These are phyloP conservation scores for Sarcophaga bullata DNA, from an alignment of 1,140 invertebrate genomes.

Conservation along the genomic window DNA sequence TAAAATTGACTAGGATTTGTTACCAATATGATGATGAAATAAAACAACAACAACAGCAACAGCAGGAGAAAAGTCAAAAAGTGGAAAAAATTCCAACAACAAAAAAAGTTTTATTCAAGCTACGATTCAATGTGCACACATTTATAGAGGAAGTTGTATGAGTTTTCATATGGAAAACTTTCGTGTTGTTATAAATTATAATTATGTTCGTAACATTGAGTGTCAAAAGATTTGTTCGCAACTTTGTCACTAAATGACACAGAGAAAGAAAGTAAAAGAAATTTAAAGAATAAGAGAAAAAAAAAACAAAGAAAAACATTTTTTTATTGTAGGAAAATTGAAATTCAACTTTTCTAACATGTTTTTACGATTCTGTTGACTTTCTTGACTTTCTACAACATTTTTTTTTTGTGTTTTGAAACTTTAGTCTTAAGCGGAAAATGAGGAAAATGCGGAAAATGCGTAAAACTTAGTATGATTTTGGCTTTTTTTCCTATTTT, in stretches of 20 bases:
- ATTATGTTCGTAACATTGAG: slow-evolving; percentile 36
- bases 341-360: slow-evolving; percentile 14
- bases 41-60: not conserved
- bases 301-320: not conserved
- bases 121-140: not conserved
- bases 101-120: too few species aligned
- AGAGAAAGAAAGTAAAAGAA: not conserved
- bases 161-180: slow-evolving; percentile 9
- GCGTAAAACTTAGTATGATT: not conserved
- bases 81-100: too few species aligned
- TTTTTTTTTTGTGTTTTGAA: too few species aligned
- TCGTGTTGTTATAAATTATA: slow-evolving; percentile 2
- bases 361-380: slow-evolving; percentile 7
- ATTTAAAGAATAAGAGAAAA: not conserved
- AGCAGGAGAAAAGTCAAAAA: too few species aligned
- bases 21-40: not conserved
- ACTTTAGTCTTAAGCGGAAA: not conserved
- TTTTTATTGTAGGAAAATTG: not conserved
- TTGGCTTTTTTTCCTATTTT: too few species aligned
- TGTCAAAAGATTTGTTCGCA: slow-evolving; percentile 38
- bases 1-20: not conserved
- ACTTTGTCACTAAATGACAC: slow-evolving; percentile 12
- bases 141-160: too few species aligned
- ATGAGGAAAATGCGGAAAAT: slow-evolving; percentile 11
- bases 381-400: not conserved